Evolutionary conservation across 2,888 invertebrate species (phyloP).

Genomic region (Cyclophora albipunctata): DNA sequence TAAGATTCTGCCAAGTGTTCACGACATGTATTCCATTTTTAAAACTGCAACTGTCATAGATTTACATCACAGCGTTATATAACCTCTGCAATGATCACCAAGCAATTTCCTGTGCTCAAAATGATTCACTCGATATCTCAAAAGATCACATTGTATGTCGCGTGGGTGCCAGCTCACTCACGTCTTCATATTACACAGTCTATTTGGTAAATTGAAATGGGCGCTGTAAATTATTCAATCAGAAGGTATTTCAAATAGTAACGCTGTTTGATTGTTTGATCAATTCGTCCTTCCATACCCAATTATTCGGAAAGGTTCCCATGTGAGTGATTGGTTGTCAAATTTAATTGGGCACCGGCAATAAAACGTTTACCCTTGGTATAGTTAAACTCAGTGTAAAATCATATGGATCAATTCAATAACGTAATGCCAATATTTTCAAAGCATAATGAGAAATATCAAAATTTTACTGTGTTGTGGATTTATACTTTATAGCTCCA

Average conservation of each 20-base stretch:
- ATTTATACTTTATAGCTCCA: too few relatives aligned
- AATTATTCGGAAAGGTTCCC: constrained; percentile 19
- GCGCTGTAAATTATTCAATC: constrained; percentile 24
- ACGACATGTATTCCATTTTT: too few relatives aligned
- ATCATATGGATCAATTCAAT: too few relatives aligned
- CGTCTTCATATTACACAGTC: constrained; percentile 12
- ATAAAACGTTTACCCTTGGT: too few relatives aligned
- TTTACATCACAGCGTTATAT: too few relatives aligned
- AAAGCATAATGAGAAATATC: too few relatives aligned
- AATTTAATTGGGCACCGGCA: constrained; percentile 27
- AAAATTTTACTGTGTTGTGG: too few relatives aligned
- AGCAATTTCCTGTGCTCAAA: not conserved
- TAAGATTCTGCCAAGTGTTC: too few relatives aligned
- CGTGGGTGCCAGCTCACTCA: constrained; percentile 11
- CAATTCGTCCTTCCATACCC: constrained; percentile 40
- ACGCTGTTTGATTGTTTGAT: constrained; percentile 21
- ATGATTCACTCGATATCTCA: constrained; percentile 7
- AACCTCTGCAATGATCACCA: not conserved
- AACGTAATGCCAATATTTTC: too few relatives aligned
- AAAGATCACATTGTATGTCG: constrained; percentile 8
- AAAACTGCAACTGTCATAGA: too few relatives aligned
- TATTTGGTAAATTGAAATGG: constrained; percentile 19
- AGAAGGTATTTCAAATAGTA: constrained; percentile 12
- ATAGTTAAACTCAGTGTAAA: too few relatives aligned
- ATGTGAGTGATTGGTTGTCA: constrained; percentile 26